Base-by-base conservation (phyloP, 2,113 vertebrate species). In the Cyphomyrus discorhynchus region DNA sequence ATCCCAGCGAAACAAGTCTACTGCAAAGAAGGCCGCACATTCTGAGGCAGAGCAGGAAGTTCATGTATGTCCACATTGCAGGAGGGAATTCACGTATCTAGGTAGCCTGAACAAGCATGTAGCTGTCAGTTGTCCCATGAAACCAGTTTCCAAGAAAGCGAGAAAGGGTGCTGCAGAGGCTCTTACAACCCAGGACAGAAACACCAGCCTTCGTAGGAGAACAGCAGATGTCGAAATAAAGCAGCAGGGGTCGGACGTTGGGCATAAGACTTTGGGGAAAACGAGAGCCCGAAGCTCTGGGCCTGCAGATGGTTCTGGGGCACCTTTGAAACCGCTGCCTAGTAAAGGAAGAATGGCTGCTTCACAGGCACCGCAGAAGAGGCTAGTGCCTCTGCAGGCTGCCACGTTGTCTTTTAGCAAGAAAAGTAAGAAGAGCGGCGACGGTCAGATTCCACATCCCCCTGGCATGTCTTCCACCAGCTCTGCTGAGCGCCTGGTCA, bases 61-160 rank as follows among this genome's bases (percentile, higher is more conserved):
- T 1, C 98, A 98, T 47, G 95, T 98, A 91, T 99, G 98, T 86
- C 98, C 98, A 0, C 97, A 99, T 94, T 99, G 98, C 90, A 96
- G 92, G 11, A 93, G 98, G 0, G 97, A 97, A 93, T 99, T 99
- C 90, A 99, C 98, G 0, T 99, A 99, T 47, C 95, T 97, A 0
- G 98, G 98, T 0, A 99, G 98, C 91, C 95, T 99, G 92, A 97
- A 94, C 35, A 99, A 99, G 47, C 98, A 99, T 0, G 97, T 98
- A 0, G 96, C 95, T 0, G 94, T 97, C 56, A 99, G 97, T 95
- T 99, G 98, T 91, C 98, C 98, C 93, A 97, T 97, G 94, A 99
- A 98, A 90, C 98, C 97, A 3, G 94, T 95, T 15, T 91, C 94
- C 50, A 96, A 96, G 90, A 94, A 96, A 47, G 94, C 95, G 46